phyloP scores from a whole-genome alignment of 2,888 invertebrate genomes.

The Cantharis lateralis region DNA sequence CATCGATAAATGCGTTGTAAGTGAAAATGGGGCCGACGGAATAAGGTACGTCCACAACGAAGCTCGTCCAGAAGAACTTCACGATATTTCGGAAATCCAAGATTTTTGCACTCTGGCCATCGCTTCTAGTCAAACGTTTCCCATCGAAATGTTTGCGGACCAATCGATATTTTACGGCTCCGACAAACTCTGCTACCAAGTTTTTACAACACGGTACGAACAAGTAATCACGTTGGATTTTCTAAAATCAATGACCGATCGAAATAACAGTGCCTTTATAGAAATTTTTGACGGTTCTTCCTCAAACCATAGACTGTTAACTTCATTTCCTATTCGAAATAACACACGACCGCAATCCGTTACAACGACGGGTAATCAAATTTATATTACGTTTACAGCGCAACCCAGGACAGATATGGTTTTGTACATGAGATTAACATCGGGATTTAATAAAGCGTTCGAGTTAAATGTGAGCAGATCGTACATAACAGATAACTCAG shows the following conservation, averaged over 20 bases:
- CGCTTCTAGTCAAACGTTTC: constrained; percentile 84
- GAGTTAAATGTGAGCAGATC: constrained; percentile 88
- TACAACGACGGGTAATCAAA: constrained; percentile 77
- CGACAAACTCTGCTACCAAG: constrained; percentile 76
- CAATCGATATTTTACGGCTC: constrained; percentile 76
- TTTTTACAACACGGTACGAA: constrained; percentile 76
- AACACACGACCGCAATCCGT: constrained; percentile 87
- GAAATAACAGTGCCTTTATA: constrained; percentile 74
- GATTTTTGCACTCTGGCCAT: constrained; percentile 87
- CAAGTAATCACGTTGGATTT: constrained; percentile 87
- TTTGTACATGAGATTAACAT: constrained; percentile 78
- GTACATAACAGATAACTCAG: constrained; percentile 85
- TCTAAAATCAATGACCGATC: constrained; percentile 77
- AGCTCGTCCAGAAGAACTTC: constrained; percentile 73
- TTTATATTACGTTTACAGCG: constrained; percentile 80
- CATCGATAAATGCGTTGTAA: constrained; percentile 77
- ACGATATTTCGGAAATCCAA: constrained; percentile 75
- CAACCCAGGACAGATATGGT: constrained; percentile 73
- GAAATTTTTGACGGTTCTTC: constrained; percentile 81
- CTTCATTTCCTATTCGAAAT: constrained; percentile 76
- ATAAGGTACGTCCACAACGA: constrained; percentile 85
- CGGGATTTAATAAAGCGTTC: constrained; percentile 77
- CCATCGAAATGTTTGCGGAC: constrained; percentile 79
- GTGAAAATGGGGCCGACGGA: constrained; percentile 89
- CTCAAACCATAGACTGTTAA: constrained; percentile 70